Evolutionary conservation across 2,113 vertebrate genomes (phyloP).

Genomic region (Centrocercus urophasianus): DNA sequence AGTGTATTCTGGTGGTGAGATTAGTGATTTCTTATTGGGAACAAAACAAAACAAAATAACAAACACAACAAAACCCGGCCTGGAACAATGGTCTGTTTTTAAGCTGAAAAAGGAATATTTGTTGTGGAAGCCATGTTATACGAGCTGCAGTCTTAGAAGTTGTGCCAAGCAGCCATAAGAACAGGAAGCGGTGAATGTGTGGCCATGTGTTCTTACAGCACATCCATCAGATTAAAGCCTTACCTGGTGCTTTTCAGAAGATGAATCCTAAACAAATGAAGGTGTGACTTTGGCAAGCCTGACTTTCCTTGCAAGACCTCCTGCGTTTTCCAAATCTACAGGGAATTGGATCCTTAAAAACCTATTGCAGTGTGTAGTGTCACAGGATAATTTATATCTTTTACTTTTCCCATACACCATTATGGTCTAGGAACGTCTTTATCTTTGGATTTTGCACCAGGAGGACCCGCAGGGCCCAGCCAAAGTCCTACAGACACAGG

Average conservation of each 20-base stretch:
- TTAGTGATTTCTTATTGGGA: not conserved
- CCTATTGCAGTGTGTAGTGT: not conserved
- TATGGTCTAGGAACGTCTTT: not conserved
- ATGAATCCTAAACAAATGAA: not conserved
- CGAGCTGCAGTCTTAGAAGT: not conserved
- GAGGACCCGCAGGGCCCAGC: not conserved
- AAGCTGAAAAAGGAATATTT: constrained; percentile 8
- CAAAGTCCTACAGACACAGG: not conserved
- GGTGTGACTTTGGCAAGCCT: not conserved
- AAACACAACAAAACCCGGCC: not conserved
- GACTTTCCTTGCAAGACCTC: not conserved
- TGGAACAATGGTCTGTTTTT: not conserved
- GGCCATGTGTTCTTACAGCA: not conserved
- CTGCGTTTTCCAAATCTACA: not conserved
- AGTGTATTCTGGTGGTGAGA: not conserved
- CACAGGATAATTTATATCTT: not conserved
- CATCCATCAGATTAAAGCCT: not conserved
- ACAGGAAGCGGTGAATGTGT: not conserved
- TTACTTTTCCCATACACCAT: not conserved
- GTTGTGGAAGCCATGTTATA: not conserved
- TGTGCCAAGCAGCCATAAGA: not conserved
- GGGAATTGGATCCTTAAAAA: not conserved
- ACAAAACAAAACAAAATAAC: not conserved
- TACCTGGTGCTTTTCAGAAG: constrained; percentile 17
- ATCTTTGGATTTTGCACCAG: not conserved